Evolutionary conservation across 2,888 invertebrate species (phyloP).

Genomic region (Oxycera nigricornis): DNA sequence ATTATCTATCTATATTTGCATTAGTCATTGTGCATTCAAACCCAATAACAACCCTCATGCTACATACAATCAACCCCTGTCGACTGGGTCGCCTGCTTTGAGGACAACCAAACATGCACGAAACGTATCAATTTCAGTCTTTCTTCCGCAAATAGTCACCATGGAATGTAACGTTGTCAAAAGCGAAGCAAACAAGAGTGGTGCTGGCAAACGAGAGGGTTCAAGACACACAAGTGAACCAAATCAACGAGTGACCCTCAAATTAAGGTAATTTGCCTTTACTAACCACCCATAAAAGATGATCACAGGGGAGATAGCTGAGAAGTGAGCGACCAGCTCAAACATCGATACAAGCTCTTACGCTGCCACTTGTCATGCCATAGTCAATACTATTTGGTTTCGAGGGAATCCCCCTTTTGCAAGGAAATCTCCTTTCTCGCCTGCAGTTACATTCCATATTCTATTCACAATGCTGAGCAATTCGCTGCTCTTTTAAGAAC

Average conservation of each 20-base stretch:
- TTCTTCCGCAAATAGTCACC: conserved; percentile 25
- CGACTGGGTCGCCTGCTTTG: not conserved
- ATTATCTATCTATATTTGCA: conserved; percentile 24
- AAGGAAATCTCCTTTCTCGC: conserved; percentile 1
- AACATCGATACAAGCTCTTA: not conserved
- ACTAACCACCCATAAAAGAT: conserved; percentile 51
- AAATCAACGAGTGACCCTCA: conserved; percentile 48
- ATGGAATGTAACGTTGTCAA: not conserved
- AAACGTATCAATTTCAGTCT: conserved; percentile 31
- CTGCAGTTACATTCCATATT: conserved; percentile 22
- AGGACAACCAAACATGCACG: not conserved
- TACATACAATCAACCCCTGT: not conserved
- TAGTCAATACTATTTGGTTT: conserved; percentile 5
- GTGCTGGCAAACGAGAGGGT: not conserved
- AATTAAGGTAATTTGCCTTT: conserved; percentile 51
- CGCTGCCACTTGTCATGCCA: not conserved
- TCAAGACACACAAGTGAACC: conserved; percentile 31
- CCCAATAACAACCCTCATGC: conserved; percentile 11
- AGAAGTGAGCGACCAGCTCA: conserved; percentile 2
- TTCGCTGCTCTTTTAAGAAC: conserved; percentile 38
- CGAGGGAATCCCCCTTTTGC: conserved; percentile 32
- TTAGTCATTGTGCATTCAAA: conserved; percentile 39
- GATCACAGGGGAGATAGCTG: conserved; percentile 49
- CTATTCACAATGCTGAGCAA: conserved; percentile 24
- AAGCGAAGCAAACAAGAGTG: not conserved